phyloP scores from a whole-genome alignment of 2,113 vertebrate genomes.

The Phyllostomus hastatus region DNA sequence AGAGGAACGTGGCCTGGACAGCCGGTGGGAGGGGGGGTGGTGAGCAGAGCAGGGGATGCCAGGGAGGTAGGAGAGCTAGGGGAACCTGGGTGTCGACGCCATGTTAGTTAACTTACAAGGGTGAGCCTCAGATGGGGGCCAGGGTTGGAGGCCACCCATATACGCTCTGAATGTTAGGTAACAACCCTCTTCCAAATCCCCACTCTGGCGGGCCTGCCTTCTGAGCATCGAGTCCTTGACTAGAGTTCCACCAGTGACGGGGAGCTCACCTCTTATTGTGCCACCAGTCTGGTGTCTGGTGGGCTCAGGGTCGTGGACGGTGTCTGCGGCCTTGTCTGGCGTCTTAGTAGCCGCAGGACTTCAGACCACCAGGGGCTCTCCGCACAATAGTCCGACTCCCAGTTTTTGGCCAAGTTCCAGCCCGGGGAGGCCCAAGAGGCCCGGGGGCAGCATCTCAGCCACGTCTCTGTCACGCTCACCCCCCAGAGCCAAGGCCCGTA shows the following conservation, averaged over 20 bases:
- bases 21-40: background rate
- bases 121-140: background rate
- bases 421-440: background rate
- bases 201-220: rapidly evolving
- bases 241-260: background rate
- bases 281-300: background rate
- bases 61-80: background rate
- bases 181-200: background rate
- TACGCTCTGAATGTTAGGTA: background rate
- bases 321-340: background rate
- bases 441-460: background rate
- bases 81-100: background rate
- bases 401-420: background rate
- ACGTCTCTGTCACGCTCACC: rapidly evolving
- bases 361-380: background rate
- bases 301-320: background rate
- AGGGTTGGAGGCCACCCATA: background rate
- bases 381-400: background rate
- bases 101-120: background rate
- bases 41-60: background rate
- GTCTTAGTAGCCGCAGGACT: background rate
- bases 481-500: background rate
- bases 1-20: no score
- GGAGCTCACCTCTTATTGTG: background rate
- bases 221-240: background rate